Evolutionary conservation across 1,140 invertebrate genomes (phyloP).

Genomic region (Elymnias hypermnestra): DNA sequence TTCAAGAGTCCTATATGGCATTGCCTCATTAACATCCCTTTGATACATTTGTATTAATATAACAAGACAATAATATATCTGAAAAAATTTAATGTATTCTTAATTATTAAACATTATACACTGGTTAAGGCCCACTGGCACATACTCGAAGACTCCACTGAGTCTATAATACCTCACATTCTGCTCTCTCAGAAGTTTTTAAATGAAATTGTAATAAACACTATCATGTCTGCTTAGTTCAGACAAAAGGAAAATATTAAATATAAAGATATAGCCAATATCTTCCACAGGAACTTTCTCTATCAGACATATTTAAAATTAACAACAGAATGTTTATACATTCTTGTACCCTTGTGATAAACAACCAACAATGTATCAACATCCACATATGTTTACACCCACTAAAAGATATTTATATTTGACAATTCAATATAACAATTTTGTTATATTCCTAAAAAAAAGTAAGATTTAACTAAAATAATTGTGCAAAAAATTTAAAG

Average conservation of each 20-base stretch:
- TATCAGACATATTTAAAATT: constrained; percentile 12
- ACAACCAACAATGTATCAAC: constrained; percentile 16
- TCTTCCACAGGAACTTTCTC: constrained; percentile 20
- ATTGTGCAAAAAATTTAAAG: constrained; percentile 23
- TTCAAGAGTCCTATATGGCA: constrained; percentile 53
- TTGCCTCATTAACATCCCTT: constrained; percentile 49
- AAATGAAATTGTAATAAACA: constrained; percentile 35
- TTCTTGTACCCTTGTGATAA: constrained; percentile 13
- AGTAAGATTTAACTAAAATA: constrained; percentile 17
- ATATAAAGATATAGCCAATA: constrained; percentile 32
- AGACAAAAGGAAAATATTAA: constrained; percentile 8
- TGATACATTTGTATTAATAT: constrained; percentile 73
- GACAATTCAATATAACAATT: constrained; percentile 14
- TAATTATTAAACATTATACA: constrained; percentile 71
- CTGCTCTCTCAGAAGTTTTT: constrained; percentile 58
- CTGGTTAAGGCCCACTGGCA: constrained; percentile 63
- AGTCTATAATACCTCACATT: constrained; percentile 43
- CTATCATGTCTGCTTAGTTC: constrained; percentile 25
- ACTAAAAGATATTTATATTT: constrained; percentile 10
- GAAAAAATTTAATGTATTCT: constrained; percentile 73
- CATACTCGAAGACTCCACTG: constrained; percentile 35
- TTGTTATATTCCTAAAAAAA: too few species aligned
- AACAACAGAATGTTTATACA: constrained; percentile 14
- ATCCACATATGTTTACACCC: constrained; percentile 9
- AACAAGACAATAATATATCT: constrained; percentile 75